Percentiles rank a stretch among this genome's conserved stretches.
phyloP scores from a whole-genome alignment of 2,797 vertebrate species.

The Zalophus californianus region DNA sequence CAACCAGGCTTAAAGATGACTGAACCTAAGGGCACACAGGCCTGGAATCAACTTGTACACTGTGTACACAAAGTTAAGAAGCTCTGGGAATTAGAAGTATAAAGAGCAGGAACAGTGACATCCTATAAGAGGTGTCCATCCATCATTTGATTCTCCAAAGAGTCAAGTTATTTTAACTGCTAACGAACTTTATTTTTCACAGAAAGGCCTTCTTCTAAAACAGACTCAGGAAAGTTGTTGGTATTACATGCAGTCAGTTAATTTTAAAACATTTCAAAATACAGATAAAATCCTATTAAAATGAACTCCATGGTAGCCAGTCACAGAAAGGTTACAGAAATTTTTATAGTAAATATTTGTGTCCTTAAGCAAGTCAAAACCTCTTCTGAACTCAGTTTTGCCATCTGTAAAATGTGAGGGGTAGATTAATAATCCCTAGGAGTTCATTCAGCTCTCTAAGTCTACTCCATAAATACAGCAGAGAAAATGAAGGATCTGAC shows the following conservation, averaged over 20 bases:
- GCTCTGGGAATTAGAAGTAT: conserved; percentile 10
- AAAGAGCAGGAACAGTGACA: conserved; percentile 47
- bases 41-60: conserved; percentile 36
- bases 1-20: conserved; percentile 53
- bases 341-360: conserved; percentile 33
- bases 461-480: conserved; percentile 8
- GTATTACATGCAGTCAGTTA: neutral
- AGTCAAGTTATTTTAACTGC: conserved; percentile 54
- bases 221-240: neutral
- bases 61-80: conserved; percentile 30
- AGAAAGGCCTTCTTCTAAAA: conserved; percentile 15
- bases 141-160: conserved; percentile 11
- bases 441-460: neutral
- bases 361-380: conserved; percentile 38
- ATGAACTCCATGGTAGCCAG: neutral
- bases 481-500: neutral
- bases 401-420: conserved; percentile 14
- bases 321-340: neutral
- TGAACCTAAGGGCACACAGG: conserved; percentile 42
- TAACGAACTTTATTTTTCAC: conserved; percentile 26
- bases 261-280: conserved; percentile 59
- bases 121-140: neutral
- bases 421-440: conserved; percentile 3
- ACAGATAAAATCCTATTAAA: conserved; percentile 61
- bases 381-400: conserved; percentile 5